Conservation (phyloP, 2,113 vertebrate species). For the Catharus fuscescens region DNA sequence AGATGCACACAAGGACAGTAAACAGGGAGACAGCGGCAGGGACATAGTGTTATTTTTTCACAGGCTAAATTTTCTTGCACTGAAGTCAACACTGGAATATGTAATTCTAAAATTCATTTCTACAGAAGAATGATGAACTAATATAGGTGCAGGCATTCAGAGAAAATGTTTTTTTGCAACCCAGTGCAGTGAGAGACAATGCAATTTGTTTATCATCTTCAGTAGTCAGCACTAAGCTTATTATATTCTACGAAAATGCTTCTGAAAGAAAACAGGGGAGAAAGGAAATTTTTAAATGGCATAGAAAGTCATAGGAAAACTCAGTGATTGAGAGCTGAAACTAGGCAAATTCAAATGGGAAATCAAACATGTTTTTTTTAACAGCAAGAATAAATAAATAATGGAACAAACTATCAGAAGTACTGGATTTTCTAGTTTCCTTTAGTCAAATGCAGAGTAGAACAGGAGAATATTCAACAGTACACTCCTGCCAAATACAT, state of each 20-base stretch:
- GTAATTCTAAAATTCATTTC: not conserved
- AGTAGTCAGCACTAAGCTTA: not conserved
- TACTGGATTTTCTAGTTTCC: not conserved
- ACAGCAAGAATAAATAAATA: not conserved
- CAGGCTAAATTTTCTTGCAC: not conserved
- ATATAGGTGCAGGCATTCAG: not conserved
- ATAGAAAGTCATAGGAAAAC: not conserved
- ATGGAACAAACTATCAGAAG: not conserved
- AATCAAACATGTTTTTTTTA: not conserved
- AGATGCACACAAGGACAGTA: not conserved
- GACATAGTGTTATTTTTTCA: not conserved
- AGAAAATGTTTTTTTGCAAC: not conserved
- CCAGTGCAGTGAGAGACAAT: not conserved
- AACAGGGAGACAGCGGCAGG: not conserved
- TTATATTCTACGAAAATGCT: not conserved
- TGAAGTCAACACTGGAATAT: not conserved
- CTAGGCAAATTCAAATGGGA: not conserved
- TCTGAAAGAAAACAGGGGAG: not conserved
- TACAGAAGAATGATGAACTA: not conserved
- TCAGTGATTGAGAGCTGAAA: not conserved
- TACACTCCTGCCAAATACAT: not conserved
- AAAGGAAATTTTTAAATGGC: not conserved
- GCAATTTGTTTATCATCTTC: not conserved
- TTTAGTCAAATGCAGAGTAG: not conserved
- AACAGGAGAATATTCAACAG: not conserved